These are phyloP conservation scores for Papilio polytes DNA, from an alignment of 1,140 invertebrate genomes.

Conservation along the genomic window DNA sequence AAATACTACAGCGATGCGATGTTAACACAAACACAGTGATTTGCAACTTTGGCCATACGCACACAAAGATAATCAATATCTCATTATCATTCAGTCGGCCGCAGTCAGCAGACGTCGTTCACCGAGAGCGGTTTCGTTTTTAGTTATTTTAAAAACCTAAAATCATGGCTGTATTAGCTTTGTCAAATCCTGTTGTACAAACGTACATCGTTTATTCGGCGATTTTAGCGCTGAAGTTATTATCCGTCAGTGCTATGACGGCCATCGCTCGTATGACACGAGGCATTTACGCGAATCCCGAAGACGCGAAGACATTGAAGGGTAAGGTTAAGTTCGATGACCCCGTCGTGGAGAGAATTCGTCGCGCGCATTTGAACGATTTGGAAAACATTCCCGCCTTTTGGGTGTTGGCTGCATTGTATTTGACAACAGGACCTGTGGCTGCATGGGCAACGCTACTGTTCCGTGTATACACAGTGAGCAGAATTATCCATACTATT, in stretches of 20 bases:
- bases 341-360: constrained; percentile 82
- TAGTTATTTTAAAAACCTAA: not conserved
- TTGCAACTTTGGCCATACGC: not conserved
- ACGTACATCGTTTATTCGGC: constrained; percentile 83
- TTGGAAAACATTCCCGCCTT: constrained; percentile 85
- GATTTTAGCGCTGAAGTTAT: constrained; percentile 84
- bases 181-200: constrained; percentile 75
- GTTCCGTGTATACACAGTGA: constrained; percentile 85
- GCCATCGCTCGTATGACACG: constrained; percentile 71
- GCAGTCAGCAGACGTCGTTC: not conserved
- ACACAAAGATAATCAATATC: not conserved
- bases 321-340: constrained; percentile 82
- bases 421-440: constrained; percentile 85
- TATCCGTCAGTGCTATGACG: constrained; percentile 82
- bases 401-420: constrained; percentile 85
- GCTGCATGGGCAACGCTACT: constrained; percentile 82
- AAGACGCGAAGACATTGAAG: constrained; percentile 62
- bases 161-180: constrained; percentile 61
- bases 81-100: constrained; percentile 6
- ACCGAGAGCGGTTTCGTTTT: not conserved
- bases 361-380: constrained; percentile 89
- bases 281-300: constrained; percentile 65
- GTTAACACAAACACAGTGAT: not conserved
- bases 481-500: constrained; percentile 86
- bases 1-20: not conserved